Conservation (phyloP, 1,140 invertebrate species). For the Penaeus japonicus region DNA sequence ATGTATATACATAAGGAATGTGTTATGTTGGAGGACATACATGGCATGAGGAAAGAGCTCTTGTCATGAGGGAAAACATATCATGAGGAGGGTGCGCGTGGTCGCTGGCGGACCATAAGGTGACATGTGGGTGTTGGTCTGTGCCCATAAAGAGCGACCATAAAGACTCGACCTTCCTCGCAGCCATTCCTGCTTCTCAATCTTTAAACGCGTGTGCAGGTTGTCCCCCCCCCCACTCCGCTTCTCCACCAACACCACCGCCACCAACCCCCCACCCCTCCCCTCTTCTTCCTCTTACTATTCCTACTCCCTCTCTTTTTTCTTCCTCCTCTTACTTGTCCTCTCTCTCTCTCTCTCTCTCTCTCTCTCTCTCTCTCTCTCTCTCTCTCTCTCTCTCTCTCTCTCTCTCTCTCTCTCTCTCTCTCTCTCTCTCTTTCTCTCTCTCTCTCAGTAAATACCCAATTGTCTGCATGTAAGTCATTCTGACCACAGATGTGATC, state of each 20-base stretch:
- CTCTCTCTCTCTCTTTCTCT: not conserved
- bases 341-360: not conserved
- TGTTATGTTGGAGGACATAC: too few species aligned
- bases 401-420: not conserved
- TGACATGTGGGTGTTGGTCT: not conserved
- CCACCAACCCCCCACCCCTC: not conserved
- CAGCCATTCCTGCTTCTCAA: constrained; percentile 28
- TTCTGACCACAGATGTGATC: too few species aligned
- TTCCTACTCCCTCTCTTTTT: not conserved
- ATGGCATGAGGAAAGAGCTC: not conserved
- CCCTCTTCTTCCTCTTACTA: not conserved
- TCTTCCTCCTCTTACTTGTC: too few species aligned
- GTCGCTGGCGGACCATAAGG: not conserved
- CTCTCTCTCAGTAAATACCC: too few species aligned
- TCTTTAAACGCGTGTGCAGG: constrained; percentile 12
- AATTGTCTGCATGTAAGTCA: too few species aligned
- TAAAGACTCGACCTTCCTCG: constrained; percentile 16
- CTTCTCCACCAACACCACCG: not conserved
- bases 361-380: not conserved
- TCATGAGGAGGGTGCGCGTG: not conserved
- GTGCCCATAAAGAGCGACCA: constrained; percentile 29
- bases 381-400: not conserved
- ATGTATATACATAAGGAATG: too few species aligned
- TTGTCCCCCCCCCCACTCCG: not conserved
- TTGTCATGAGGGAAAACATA: too few species aligned